Evolutionary conservation across 1,140 invertebrate genomes (phyloP), one percentile per base, ranked within the genome.

Genomic region (Homarus americanus): DNA sequence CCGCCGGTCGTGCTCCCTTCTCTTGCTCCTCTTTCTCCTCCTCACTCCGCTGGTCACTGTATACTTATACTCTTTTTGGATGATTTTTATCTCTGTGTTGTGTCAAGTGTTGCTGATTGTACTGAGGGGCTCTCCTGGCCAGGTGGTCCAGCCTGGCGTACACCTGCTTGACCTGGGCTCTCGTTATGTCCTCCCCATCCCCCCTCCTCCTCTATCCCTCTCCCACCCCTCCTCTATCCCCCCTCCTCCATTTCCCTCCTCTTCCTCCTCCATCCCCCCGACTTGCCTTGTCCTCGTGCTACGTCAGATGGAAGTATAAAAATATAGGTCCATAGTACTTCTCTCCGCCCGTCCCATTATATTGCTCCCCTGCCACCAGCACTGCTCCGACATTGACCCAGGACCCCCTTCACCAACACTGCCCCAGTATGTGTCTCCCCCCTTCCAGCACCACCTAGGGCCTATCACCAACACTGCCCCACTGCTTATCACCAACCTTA

Each of bases 21-120:
- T 24, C 75, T 41, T 41, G n/a, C 40, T 53, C n/a, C 36, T n/a
- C 41, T 58, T 17, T 20, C 53, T 20, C 53, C 17, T 20, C 53
- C 53, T 58, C 53, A 3, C 53, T 58, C 17, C 9, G 3, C 24
- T n/a, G 72, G 36, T 73, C 72, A 28, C 34, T n/a, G n/a, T n/a
- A 34, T 32, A 7, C 72, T 38, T 49, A 49, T 32, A 17, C 41
- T 40, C 78, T 80, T 80, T 80, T 80, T 80, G n/a, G 78, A 40
- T 80, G 78, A 80, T 80, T 80, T n/a, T 80, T 80, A 80, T 49
- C 78, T 41, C 44, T 49, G 49, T 44, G 44, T 80, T 80, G 44
- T 80, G 44, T 80, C 40, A 49, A 80, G 78, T 80, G 78, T 80
- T 80, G 78, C 78, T 38, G n/a, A n/a, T n/a, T n/a, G n/a, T n/a